phyloP scores from a whole-genome alignment of 2,797 vertebrate genomes.

The Pipistrellus kuhlii region DNA sequence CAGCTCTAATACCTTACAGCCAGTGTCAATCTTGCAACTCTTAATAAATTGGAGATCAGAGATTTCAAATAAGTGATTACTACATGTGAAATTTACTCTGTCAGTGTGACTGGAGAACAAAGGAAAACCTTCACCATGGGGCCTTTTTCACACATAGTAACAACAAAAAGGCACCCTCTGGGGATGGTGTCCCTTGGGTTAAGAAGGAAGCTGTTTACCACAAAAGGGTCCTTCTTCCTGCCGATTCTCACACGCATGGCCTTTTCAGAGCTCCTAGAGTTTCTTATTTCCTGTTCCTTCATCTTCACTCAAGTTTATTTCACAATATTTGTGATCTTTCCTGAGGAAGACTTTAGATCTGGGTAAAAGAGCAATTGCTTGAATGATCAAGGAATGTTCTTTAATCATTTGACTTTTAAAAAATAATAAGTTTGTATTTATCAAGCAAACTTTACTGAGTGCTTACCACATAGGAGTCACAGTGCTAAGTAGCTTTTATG shows the following conservation, averaged over 20 bases:
- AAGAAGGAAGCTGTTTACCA: conserved; percentile 67
- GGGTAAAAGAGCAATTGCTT: neutral
- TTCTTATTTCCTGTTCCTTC: conserved; percentile 37
- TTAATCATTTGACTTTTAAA: conserved; percentile 49
- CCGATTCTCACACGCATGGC: neutral
- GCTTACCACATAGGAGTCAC: neutral
- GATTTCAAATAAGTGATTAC: neutral
- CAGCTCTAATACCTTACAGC: neutral
- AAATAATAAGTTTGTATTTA: conserved; percentile 31
- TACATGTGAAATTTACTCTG: neutral
- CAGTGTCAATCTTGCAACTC: neutral
- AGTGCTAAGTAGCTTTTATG: neutral
- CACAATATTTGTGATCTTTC: neutral
- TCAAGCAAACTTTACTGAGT: neutral
- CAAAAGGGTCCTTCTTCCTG: neutral
- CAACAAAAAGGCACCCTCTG: neutral
- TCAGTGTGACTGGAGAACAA: neutral
- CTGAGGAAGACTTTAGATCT: conserved; percentile 7
- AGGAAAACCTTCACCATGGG: neutral
- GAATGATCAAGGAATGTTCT: neutral
- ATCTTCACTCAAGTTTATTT: conserved; percentile 21
- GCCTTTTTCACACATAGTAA: neutral
- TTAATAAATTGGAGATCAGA: neutral
- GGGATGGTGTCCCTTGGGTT: conserved; percentile 13
- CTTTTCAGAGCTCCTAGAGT: neutral